A percentile compares a stretch with the other conserved stretches of the same genome.
Evolutionary conservation across 2,888 invertebrate species (phyloP).

Genomic region (Cylindroiulus punctatus): DNA sequence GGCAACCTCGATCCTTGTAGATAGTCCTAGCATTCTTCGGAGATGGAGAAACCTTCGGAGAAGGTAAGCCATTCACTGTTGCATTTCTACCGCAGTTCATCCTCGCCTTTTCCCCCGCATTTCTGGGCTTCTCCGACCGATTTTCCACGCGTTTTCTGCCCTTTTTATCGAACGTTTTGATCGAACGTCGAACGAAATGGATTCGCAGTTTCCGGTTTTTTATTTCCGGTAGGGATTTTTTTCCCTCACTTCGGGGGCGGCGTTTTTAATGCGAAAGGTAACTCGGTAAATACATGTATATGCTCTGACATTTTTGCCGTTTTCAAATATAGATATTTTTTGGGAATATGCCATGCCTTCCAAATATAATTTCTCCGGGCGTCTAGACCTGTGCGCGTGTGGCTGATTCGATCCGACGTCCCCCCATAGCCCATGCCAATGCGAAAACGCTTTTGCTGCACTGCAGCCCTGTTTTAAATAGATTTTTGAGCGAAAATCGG

Average conservation of each 20-base stretch:
- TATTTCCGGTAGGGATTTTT: no score
- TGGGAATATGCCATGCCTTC: slow-evolving; percentile 28
- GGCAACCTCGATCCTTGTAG: background rate
- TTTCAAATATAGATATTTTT: slow-evolving; percentile 21
- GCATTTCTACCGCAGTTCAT: background rate
- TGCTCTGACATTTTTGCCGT: background rate
- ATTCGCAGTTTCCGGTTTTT: background rate
- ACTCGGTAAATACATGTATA: background rate
- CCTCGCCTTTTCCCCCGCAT: background rate
- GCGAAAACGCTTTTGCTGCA: background rate
- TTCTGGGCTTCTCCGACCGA: background rate
- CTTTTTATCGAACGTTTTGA: background rate
- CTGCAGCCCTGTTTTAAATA: slow-evolving; percentile 15
- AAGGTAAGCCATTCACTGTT: slow-evolving; percentile 34
- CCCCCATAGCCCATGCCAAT: no score
- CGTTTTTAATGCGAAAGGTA: background rate
- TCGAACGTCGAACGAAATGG: background rate
- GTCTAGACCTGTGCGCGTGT: slow-evolving; percentile 29
- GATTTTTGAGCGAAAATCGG: background rate
- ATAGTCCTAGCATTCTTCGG: background rate
- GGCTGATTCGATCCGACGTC: slow-evolving; percentile 23
- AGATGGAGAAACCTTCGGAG: slow-evolving; percentile 38
- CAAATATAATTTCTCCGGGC: background rate
- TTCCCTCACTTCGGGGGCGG: no score
- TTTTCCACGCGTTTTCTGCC: background rate